phyloP scores from a whole-genome alignment of 2,113 vertebrate species.

The Thinocorus orbignyianus region DNA sequence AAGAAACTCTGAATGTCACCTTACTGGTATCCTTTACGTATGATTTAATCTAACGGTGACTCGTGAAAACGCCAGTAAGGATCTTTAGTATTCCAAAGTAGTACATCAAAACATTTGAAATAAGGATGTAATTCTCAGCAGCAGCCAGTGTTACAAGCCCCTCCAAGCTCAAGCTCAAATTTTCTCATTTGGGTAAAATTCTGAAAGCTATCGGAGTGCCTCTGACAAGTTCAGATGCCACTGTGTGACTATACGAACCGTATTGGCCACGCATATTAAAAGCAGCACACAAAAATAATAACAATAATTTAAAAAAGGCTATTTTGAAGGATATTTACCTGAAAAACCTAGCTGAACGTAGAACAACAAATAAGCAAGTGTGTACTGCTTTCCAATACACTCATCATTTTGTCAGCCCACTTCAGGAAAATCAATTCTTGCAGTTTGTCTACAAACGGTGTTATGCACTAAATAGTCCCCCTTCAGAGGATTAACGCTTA shows the following conservation, averaged over 20 bases:
- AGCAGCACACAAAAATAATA: not conserved
- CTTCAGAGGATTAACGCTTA: not conserved
- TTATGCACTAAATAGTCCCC: not conserved
- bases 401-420: slow-evolving; percentile 34
- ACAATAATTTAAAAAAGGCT: not conserved
- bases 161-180: not conserved
- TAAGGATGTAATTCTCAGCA: not conserved
- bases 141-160: not conserved
- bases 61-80: not conserved
- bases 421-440: slow-evolving; percentile 43
- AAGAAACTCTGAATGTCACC: not conserved
- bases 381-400: slow-evolving; percentile 6
- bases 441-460: not conserved
- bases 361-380: slow-evolving; percentile 4
- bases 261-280: not conserved
- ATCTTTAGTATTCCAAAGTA: not conserved
- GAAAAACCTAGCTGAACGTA: not conserved
- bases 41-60: not conserved
- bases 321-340: not conserved
- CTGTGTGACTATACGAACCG: not conserved
- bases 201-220: not conserved
- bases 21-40: not conserved
- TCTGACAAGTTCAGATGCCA: not conserved
- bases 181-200: not conserved
- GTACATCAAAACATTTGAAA: not conserved